Evolutionary conservation across 2,113 vertebrate genomes (phyloP), one percentile per base, ranked within the genome.

Genomic region (Rhineura floridana): DNA sequence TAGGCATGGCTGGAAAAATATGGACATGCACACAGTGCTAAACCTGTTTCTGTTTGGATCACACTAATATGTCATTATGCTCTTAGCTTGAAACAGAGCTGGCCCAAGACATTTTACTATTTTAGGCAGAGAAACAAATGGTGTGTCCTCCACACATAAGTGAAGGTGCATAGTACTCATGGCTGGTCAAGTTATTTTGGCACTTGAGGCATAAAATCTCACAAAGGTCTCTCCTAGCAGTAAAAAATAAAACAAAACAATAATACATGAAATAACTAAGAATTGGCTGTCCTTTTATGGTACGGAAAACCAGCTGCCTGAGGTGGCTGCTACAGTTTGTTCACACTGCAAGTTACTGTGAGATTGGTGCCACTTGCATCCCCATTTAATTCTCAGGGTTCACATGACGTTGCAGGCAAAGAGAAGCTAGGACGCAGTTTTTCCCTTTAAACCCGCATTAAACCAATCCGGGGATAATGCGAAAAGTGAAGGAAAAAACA

Each of bases 1-100:
- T 78, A 85, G 80, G 11, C 42, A 91, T 28, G 75, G 72, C 86
- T 90, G 48, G 75, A 92, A 92, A 92, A 84, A 84, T 39, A 69
- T 15, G 19, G 44, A 63, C 17, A 77, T 28, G 33, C 13, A 77
- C 33, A 33, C 0, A 3, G 80, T 89, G 52, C 63, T 42, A 28
- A 48, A 33, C 19, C 73, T 0, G 28, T 89, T 92, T 91, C 50
- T 89, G 87, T 76, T 67, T 89, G 52, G 0, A 1, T 25, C 63
- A 7, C 42, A 69, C 69, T 84, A 69, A 87, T 76, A 65, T 84
- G 4, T 73, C 87, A 59, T 44, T 44, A 42, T 88, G 11, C 25
- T 86, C 1, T 46, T 78, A 59, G 19, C 42, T 75, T 48, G 65
- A n/a, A 48, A 44, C 42, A 63, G 55, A 42, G 33, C 23, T 48